Conservation (phyloP, 2,888 invertebrate genomes). For the Lucinisca nassula region DNA sequence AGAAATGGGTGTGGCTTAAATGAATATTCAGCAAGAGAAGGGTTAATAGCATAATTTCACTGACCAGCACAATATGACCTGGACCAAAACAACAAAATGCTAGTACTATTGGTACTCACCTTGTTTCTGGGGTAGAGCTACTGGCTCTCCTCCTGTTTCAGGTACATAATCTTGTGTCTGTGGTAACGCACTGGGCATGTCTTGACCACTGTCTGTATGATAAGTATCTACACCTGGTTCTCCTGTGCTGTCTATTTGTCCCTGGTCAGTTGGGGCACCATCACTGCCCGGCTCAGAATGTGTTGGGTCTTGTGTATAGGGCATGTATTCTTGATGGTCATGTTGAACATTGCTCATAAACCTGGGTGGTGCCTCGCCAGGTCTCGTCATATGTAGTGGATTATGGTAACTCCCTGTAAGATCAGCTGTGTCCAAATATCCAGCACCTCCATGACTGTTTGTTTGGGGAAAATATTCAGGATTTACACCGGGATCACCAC, state of each 20-base stretch:
- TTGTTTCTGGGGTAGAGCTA: conserved; percentile 44
- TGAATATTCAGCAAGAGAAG: too few species aligned
- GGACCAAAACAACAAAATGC: too few species aligned
- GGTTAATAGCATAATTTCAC: too few species aligned
- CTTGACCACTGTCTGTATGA: background rate
- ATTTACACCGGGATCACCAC: background rate
- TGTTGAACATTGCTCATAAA: background rate
- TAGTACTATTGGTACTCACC: too few species aligned
- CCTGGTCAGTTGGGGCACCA: background rate
- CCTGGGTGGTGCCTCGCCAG: conserved; percentile 41
- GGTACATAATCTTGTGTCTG: conserved; percentile 19
- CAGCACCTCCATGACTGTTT: too few species aligned
- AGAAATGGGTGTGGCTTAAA: too few species aligned
- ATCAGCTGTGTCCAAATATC: too few species aligned
- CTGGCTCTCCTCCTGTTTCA: conserved; percentile 1
- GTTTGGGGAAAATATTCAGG: too few species aligned
- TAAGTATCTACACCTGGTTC: background rate
- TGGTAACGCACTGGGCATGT: conserved; percentile 27
- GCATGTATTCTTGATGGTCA: background rate
- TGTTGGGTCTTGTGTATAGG: background rate
- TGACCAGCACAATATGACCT: too few species aligned
- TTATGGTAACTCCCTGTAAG: too few species aligned
- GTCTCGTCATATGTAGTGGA: conserved; percentile 42
- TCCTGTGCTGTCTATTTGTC: background rate
- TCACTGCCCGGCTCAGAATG: background rate